Base-by-base conservation (phyloP, 2,113 vertebrate genomes). In the Peromyscus leucopus region DNA sequence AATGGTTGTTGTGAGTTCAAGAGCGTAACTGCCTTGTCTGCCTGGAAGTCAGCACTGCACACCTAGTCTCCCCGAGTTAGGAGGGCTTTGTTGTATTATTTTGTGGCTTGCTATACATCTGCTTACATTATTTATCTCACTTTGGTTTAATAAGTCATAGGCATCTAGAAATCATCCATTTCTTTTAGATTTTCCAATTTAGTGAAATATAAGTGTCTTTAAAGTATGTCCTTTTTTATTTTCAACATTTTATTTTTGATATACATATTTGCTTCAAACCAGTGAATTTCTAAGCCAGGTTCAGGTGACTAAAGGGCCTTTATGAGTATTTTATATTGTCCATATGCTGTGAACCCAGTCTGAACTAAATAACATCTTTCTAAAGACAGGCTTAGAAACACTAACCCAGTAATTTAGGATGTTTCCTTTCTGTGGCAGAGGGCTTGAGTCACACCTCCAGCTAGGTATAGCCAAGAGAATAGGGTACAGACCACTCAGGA, bases 281-380 rank as follows among this genome's bases (percentile, higher is more conserved):
- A 94, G 26, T 97, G 17, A 67, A 69, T 95, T 93, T 99, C 98
- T 65, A 65, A 96, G 3, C 71, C 91, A 9, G 93, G 2, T 24
- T 98, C 97, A 36, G 99, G 97, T 89, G 98, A 97, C 87, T 98
- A 39, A 51, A 99, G 97, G 89, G 99, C 97, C 98, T 99, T 99
- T 88, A 98, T 26, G 67, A 99, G 99, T 9, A 98, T 93, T 21
- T 98, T 96, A 0, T 99, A 99, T 39, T 99, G 97, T 95, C 97
- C 99, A 89, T 98, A 98, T 0, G 98, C 97, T 26, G 99, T 99
- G 96, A 99, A 99, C 0, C 99, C 1, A 55, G 76, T 96, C 97
- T 99, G 99, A 15, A 99, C 71, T 55, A 99, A 9, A 98, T 89
- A 98, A 97, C 99, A 99, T 99, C 78, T 96, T 99, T 82, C 96